Base-by-base conservation (phyloP, 2,797 vertebrate genomes). In the Cynopterus sphinx region DNA sequence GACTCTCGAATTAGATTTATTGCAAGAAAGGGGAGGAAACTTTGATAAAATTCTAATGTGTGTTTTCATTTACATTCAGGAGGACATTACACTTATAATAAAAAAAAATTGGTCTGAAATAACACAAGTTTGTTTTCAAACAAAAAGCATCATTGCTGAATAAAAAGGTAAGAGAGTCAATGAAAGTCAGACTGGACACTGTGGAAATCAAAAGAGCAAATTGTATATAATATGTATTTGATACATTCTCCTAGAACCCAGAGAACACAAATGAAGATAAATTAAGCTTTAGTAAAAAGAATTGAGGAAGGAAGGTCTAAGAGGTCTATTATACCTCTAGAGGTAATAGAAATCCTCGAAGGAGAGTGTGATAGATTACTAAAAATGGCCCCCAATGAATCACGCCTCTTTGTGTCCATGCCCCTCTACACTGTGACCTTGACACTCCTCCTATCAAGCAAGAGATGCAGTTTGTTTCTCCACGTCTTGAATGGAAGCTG, bases 1-100 rank as follows among this genome's bases (percentile, higher is more conserved):
- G 3, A 10, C 19, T 91, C 39, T 22, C 16, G 31, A 74, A 59
- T 87, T 55, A 84, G 74, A 87, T 41, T 87, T 75, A n/a, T 15
- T 43, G 41, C 73, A 84, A 92, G 31, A 92, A 87, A 92, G n/a
- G 28, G 85, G 57, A 77, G 61, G 78, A 95, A 75, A 85, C n/a
- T 57, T 79, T 57, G 79, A 67, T 89, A 79, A 57, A 89, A 49
- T 53, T 78, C 73, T 92, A 33, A 89, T 84, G 49, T 78, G 36
- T 55, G 63, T 89, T 83, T 68, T 92, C 36, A 55, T 70, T 53
- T 79, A 46, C 16, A n/a, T 89, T 78, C n/a, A 49, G 79, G 46
- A 92, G 85, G 21, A 84, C 13, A n/a, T 15, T 19, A 15, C 33
- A 36, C n/a, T 41, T 78, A 31, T 74, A 77, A 33, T 33, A 33